Percentiles rank a stretch among this genome's conserved stretches.
phyloP scores from a whole-genome alignment of 2,113 vertebrate species.

The Chionodraco myersi region DNA sequence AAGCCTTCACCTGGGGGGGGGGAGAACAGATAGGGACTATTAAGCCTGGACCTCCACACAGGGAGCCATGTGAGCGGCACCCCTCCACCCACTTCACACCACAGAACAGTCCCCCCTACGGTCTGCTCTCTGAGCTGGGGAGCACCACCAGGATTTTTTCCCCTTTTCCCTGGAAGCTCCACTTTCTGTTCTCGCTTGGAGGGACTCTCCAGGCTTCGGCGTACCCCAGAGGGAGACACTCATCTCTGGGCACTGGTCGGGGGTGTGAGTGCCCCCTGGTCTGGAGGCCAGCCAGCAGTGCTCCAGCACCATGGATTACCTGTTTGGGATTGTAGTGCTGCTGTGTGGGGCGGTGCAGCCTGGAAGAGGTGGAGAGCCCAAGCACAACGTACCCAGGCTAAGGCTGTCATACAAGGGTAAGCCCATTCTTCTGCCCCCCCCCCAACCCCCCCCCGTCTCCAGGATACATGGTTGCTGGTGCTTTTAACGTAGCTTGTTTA shows the following conservation, averaged over 20 bases:
- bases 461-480: conserved; percentile 39
- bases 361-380: conserved; percentile 87
- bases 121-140: conserved; percentile 66
- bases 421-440: conserved; percentile 52
- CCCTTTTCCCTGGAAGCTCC: conserved; percentile 50
- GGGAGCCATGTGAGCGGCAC: conserved; percentile 84
- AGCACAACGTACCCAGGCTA: conserved; percentile 94
- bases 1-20: conserved; percentile 67
- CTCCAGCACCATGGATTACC: conserved; percentile 93
- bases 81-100: conserved; percentile 63
- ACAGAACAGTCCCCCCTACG: conserved; percentile 39
- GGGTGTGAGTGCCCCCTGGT: conserved; percentile 81
- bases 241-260: conserved; percentile 73
- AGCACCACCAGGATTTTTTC: conserved; percentile 59
- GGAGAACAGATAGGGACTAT: conserved; percentile 69
- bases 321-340: conserved; percentile 90
- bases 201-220: conserved; percentile 58
- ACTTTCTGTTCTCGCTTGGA: conserved; percentile 54
- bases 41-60: conserved; percentile 75
- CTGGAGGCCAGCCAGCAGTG: conserved; percentile 80
- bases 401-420: conserved; percentile 98
- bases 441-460: conserved; percentile 30
- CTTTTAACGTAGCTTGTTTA: conserved; percentile 40
- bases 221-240: conserved; percentile 63
- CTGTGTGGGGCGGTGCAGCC: conserved; percentile 89